These are phyloP conservation scores for Eilema depressum DNA, from an alignment of 2,888 invertebrate genomes.

Conservation along the genomic window DNA sequence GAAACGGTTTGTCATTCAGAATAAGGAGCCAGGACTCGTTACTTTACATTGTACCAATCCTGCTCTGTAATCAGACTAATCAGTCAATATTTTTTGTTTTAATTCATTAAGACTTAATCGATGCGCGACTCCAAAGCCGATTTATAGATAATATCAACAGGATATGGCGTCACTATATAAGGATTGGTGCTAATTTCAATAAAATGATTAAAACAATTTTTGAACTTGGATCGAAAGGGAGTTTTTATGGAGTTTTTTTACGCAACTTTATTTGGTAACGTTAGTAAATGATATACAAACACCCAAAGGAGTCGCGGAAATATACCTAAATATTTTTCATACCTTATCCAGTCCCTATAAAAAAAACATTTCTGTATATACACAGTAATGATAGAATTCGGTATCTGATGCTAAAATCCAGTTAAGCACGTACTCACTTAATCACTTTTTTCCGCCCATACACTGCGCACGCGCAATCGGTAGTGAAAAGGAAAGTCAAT, in stretches of 20 bases:
- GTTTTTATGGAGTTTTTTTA: background rate
- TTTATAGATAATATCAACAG: background rate
- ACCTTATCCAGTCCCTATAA: background rate
- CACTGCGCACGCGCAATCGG: slow-evolving; percentile 43
- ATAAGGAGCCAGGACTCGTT: background rate
- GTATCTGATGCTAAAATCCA: background rate
- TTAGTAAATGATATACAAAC: background rate
- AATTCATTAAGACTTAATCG: background rate
- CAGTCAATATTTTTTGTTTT: background rate
- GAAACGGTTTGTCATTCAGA: too few relatives aligned
- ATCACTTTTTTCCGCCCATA: slow-evolving; percentile 43
- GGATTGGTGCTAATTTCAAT: too few relatives aligned
- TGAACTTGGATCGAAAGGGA: background rate
- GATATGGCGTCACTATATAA: background rate
- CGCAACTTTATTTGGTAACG: background rate
- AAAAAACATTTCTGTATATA: background rate
- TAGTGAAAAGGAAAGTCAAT: slow-evolving; percentile 56
- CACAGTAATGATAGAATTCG: background rate
- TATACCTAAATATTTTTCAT: too few relatives aligned
- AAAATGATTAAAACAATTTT: background rate
- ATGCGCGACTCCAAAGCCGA: background rate
- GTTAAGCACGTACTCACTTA: slow-evolving; percentile 16
- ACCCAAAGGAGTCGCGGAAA: too few relatives aligned
- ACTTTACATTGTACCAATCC: background rate
- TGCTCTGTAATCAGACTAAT: background rate